Base-by-base conservation (phyloP, 2,888 invertebrate species). In the Sicus ferrugineus region DNA sequence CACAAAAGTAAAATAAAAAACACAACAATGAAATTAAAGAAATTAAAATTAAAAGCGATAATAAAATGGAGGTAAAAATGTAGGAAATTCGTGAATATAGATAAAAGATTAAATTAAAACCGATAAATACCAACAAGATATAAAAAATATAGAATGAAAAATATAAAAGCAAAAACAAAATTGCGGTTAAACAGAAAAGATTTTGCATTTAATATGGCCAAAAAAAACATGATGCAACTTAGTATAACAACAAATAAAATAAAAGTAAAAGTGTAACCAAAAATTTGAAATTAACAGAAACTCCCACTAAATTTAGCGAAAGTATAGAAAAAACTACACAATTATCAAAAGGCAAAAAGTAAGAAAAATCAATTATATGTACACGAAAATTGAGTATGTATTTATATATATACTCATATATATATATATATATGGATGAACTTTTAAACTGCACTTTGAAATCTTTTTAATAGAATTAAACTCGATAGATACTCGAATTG, bases 351-450 rank as follows among this genome's bases (percentile, higher is more conserved):
- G 11, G 38, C 38, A 34, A 34, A 34, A 34, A 34, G 38, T 6
- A 34, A 34, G 11, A 11, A 34, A 34, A 34, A 11, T 34, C 5
- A n/a, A n/a, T n/a, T n/a, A 16, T 50, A 50, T 50, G 11, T 50
- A n/a, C 5, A 3, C 23, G 21, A 1, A 5, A 6, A n/a, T n/a
- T 21, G 6, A n/a, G 19, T n/a, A 50, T 50, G 11, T n/a, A 50
- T 50, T 16, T 50, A 50, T 50, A n/a, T 50, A 50, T 50, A 48
- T 48, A 48, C n/a, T 11, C 16, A 48, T 48, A n/a, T 48, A 48
- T n/a, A 48, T 48, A 48, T 48, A 16, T 48, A 48, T 34, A n/a
- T 48, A 38, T 38, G 11, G 6, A 38, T 38, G 11, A 11, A 9
- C 6, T 38, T 38, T 38, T 38, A 38, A 38, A n/a, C n/a, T n/a